Evolutionary conservation across 2,797 vertebrate genomes (phyloP).

Genomic region (Urophycis tenuis): DNA sequence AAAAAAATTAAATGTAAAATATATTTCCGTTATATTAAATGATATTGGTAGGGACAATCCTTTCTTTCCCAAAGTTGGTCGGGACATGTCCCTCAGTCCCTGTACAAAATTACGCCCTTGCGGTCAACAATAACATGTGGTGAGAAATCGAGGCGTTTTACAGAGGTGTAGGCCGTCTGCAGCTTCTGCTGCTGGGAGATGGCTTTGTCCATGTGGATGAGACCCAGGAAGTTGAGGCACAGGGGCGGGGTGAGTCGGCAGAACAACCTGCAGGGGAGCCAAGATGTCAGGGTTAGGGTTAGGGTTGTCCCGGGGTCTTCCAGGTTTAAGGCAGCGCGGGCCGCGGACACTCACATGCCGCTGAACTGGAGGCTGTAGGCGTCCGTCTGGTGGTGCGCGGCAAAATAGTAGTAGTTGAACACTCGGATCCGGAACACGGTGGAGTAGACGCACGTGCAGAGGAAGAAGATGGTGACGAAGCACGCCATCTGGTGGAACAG

Average conservation of each 20-base stretch:
- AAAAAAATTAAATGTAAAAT: no score
- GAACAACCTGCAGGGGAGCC: constrained; percentile 77
- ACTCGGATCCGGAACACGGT: constrained; percentile 96
- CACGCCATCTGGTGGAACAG: constrained; percentile 90
- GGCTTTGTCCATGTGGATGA: constrained; percentile 96
- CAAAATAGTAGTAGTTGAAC: constrained; percentile 98
- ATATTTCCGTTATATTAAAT: no score
- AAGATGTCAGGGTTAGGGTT: background rate
- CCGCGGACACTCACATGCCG: constrained; percentile 87
- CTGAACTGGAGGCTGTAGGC: constrained; percentile 98
- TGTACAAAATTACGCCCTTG: no score
- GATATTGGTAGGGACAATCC: no score
- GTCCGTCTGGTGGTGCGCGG: constrained; percentile 95
- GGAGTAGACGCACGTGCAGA: constrained; percentile 95
- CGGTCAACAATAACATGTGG: background rate
- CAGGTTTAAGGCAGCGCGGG: no score
- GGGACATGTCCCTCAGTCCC: no score
- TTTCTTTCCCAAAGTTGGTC: no score
- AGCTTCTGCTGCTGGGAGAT: constrained; percentile 85
- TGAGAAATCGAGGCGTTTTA: constrained; percentile 48
- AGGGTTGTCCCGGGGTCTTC: no score
- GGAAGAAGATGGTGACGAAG: constrained; percentile 95
- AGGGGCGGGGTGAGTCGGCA: constrained; percentile 93
- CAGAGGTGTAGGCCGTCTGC: constrained; percentile 93
- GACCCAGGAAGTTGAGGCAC: constrained; percentile 95